Evolutionary conservation across 2,888 invertebrate species (phyloP).

Genomic region (Ochropleura plecta): DNA sequence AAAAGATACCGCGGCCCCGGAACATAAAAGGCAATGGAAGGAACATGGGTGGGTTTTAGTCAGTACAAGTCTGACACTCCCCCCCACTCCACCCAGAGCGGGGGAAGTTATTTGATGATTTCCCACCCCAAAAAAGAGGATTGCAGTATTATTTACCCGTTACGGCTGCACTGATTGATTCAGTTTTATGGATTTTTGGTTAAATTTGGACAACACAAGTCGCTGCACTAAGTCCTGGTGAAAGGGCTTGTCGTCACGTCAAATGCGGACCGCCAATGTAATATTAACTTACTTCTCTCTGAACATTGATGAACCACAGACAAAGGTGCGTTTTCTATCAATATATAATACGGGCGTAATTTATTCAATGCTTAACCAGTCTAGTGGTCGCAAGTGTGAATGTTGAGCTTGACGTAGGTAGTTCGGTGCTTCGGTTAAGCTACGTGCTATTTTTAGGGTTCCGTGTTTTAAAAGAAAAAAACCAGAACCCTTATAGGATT

Average conservation of each 20-base stretch:
- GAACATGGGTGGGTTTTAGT: too few relatives aligned
- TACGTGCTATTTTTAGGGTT: too few relatives aligned
- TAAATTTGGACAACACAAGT: not conserved
- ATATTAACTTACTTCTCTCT: not conserved
- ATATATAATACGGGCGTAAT: constrained; percentile 26
- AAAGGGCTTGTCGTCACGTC: not conserved
- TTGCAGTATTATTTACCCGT: too few relatives aligned
- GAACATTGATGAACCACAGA: constrained; percentile 31
- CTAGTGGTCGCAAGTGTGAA: not conserved
- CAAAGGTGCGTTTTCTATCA: constrained; percentile 16
- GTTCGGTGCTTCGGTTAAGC: too few relatives aligned
- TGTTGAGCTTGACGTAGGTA: not conserved
- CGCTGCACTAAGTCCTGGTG: not conserved
- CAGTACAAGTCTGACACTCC: too few relatives aligned
- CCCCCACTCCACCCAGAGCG: too few relatives aligned
- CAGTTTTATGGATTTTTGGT: not conserved
- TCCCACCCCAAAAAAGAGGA: too few relatives aligned
- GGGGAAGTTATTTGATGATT: too few relatives aligned
- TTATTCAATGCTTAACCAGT: not conserved
- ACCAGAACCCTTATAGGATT: too few relatives aligned
- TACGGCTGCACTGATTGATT: not conserved
- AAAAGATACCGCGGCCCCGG: too few relatives aligned
- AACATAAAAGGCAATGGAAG: too few relatives aligned
- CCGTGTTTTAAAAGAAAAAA: too few relatives aligned
- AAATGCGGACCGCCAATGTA: not conserved